Base-by-base conservation (phyloP, 2,113 vertebrate species). In the Oceanites oceanicus region DNA sequence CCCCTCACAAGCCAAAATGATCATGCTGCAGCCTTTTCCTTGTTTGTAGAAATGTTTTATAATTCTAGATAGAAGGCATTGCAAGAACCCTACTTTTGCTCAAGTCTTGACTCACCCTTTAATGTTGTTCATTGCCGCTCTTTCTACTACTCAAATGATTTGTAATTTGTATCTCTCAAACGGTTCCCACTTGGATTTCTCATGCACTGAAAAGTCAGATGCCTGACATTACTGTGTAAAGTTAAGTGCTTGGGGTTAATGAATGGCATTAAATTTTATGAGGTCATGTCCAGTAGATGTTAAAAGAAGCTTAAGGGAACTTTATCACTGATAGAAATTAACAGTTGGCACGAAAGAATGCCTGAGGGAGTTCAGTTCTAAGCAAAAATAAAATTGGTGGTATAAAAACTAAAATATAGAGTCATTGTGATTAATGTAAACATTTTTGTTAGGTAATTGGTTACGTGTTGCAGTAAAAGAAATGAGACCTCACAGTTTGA, bases 181-280 rank as follows among this genome's bases (percentile, higher is more conserved):
- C 53, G 10, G 81, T 98, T 97, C 93, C 86, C 93, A 81, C 76
- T 96, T 98, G 96, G 90, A 89, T 97, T 96, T 97, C 97, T 97
- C 89, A 93, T 95, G 93, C 83, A 96, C 94, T 72, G 80, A 72
- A 80, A 97, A 96, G 90, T 94, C 88, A 96, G 90, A 94, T 97
- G 97, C 92, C 87, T 97, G 95, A 97, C 95, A 96, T 97, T 95
- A 94, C 92, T 94, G 86, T 95, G 83, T 96, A 95, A 97, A 95
- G 96, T 96, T 97, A 98, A 96, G 94, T 97, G 89, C 94, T 97
- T 93, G 66, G 94, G 96, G 95, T 97, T 97, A 98, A 97, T 97
- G 94, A 96, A 84, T 96, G 79, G 94, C 96, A 97, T 98, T 97
- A 96, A 82, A 97, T 97, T 98, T 98, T 97, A 97, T 97, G 95